Base-by-base conservation (phyloP, 2,888 invertebrate genomes). In the Acronicta psi region DNA sequence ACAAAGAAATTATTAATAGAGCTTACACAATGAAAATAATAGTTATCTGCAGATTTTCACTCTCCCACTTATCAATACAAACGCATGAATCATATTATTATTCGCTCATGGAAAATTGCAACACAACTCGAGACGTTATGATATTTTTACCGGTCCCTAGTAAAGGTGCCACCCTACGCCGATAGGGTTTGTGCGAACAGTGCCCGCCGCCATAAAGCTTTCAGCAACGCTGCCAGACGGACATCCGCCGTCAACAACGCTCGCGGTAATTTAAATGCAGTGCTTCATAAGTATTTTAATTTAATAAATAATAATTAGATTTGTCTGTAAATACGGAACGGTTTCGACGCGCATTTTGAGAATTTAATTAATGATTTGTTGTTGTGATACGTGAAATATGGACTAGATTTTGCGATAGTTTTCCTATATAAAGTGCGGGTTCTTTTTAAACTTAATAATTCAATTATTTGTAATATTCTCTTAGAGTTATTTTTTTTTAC, bases 191-290 rank as follows among this genome's bases (percentile, higher is more conserved):
- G 16, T 17, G 38, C 44, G 9, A 45, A 5, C 53, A 5, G 16
- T 36, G 50, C 49, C 16, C 37, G 8, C 9, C 34, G 41, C 29
- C 69, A 67, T 43, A 59, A 63, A 51, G 46, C 53, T 43, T 53
- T 49, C 63, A 42, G 13, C 59, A 13, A 13, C 17, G 46, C 46
- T 59, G 37, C 59, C 25, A 38, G 42, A 20, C 51, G 25, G 59
- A 44, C 64, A 40, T 37, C 7, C 40, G 13, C 7, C 13, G 40
- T n/a, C 4, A 13, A 7, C 40, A 0, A 1, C 18, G 10, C 29
- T 2, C 11, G 29, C 11, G 29, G 11, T 2, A 29, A 11, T 29
- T 29, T 29, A 29, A 29, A 29, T 29, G 3, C 29, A 29, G 29
- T 29, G 29, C 10, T 29, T 11, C 11, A 11, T 10, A 29, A 11